Conservation (phyloP, 2,113 vertebrate species). For the Lepus americanus region DNA sequence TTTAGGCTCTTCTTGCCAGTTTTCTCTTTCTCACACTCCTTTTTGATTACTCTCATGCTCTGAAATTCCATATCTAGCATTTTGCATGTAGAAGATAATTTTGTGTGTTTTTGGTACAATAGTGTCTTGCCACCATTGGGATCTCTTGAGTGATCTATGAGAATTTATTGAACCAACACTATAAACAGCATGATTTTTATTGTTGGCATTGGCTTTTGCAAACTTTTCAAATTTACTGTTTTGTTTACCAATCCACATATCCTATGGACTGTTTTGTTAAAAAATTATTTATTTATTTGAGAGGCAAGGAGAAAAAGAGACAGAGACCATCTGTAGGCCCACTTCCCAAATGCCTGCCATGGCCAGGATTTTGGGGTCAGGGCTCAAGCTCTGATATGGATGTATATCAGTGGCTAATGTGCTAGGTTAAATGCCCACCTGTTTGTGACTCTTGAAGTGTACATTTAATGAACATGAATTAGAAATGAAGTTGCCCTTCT, state of each 20-base stretch:
- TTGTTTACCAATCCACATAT: not conserved
- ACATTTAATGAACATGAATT: not conserved
- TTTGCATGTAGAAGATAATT: not conserved
- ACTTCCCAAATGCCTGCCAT: too few relatives aligned
- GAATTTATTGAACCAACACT: not conserved
- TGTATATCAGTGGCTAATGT: too few relatives aligned
- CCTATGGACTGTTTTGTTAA: too few relatives aligned
- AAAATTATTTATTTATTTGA: too few relatives aligned
- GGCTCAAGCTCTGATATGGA: too few relatives aligned
- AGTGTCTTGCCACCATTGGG: not conserved
- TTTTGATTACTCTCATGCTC: not conserved
- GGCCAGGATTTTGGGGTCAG: too few relatives aligned
- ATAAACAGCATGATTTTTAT: not conserved
- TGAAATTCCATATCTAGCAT: not conserved
- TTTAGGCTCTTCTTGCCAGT: not conserved
- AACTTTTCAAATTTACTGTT: slow-evolving; percentile 2
- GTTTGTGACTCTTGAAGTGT: not conserved
- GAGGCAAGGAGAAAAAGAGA: too few relatives aligned
- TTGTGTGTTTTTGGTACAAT: not conserved
- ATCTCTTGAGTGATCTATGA: not conserved
- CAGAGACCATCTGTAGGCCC: too few relatives aligned
- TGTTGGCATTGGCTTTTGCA: not conserved
- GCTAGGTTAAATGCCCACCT: too few relatives aligned
- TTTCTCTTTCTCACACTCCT: slow-evolving; percentile 19
- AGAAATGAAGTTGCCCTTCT: not conserved